These are phyloP conservation scores for Volucella zonaria DNA, from an alignment of 2,888 invertebrate species.

Conservation along the genomic window DNA sequence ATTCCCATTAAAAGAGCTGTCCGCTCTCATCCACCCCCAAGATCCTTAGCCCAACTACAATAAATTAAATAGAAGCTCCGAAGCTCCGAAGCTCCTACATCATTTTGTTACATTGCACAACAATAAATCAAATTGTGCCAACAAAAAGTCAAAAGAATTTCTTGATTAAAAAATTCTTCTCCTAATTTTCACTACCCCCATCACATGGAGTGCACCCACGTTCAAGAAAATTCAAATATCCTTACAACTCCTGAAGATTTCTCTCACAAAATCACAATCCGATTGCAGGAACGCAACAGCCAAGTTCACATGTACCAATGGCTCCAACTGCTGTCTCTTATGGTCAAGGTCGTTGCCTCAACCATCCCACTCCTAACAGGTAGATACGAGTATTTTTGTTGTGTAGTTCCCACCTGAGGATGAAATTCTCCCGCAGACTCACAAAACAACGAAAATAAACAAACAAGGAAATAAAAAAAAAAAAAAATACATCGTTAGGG, in stretches of 20 bases:
- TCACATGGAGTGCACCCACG: neutral
- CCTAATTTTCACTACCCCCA: conserved; percentile 32
- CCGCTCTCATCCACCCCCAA: neutral
- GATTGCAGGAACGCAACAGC: conserved; percentile 43
- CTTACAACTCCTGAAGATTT: neutral
- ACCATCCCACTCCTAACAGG: conserved; percentile 34
- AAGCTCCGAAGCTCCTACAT: neutral
- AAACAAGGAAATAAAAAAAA: neutral
- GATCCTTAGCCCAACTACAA: neutral
- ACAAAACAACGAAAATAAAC: conserved; percentile 16
- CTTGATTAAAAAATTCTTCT: conserved; percentile 66
- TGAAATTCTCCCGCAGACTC: conserved; percentile 34
- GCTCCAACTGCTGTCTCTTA: conserved; percentile 31
- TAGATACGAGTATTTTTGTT: conserved; percentile 26
- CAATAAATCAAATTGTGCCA: conserved; percentile 59
- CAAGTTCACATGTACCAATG: conserved; percentile 55
- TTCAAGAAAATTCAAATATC: conserved; percentile 47
- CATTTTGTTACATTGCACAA: conserved; percentile 20
- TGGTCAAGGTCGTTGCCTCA: conserved; percentile 61
- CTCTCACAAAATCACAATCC: conserved; percentile 42
- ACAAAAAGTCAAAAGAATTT: conserved; percentile 46
- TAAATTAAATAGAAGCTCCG: neutral
- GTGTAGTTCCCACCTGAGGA: conserved; percentile 15
- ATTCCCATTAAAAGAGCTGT: conserved; percentile 51
- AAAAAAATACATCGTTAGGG: conserved; percentile 31